phyloP scores from a whole-genome alignment of 2,888 invertebrate genomes.

The Calephelis perditalis region DNA sequence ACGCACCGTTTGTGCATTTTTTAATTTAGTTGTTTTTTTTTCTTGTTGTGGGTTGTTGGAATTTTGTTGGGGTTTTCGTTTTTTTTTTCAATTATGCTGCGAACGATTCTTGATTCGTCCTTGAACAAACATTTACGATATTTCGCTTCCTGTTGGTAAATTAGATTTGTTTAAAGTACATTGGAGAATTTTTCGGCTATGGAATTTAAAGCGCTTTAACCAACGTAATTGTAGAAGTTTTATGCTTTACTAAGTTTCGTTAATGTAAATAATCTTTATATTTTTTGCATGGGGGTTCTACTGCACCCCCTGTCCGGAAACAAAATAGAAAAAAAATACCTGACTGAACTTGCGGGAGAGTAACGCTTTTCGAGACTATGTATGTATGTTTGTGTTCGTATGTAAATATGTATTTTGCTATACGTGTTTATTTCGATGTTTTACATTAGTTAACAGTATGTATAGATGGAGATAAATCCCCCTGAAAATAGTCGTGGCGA shows the following conservation, averaged over 20 bases:
- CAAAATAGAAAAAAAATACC: neutral
- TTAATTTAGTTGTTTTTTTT: constrained; percentile 47
- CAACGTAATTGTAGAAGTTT: neutral
- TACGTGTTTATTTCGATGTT: no score
- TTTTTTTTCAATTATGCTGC: constrained; percentile 42
- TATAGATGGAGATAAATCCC: no score
- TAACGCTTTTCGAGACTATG: no score
- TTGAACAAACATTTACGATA: constrained; percentile 48
- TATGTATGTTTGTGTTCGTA: no score
- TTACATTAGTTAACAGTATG: no score
- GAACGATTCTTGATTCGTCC: constrained; percentile 40
- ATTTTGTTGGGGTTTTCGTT: constrained; percentile 35
- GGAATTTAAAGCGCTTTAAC: constrained; percentile 4
- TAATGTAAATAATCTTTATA: neutral
- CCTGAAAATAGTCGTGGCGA: no score
- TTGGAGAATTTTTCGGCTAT: constrained; percentile 14
- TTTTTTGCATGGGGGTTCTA: neutral
- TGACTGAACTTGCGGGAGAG: no score
- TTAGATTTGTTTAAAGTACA: constrained; percentile 20
- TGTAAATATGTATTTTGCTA: no score
- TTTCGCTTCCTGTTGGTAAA: constrained; percentile 51
- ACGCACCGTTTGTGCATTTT: constrained; percentile 62
- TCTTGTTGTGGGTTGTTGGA: constrained; percentile 30
- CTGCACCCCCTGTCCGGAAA: no score
- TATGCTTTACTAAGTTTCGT: no score